A percentile compares a stretch with the other conserved stretches of the same genome.
Conservation (phyloP, 1,140 invertebrate species). For the Brachionus koreanus region DNA sequence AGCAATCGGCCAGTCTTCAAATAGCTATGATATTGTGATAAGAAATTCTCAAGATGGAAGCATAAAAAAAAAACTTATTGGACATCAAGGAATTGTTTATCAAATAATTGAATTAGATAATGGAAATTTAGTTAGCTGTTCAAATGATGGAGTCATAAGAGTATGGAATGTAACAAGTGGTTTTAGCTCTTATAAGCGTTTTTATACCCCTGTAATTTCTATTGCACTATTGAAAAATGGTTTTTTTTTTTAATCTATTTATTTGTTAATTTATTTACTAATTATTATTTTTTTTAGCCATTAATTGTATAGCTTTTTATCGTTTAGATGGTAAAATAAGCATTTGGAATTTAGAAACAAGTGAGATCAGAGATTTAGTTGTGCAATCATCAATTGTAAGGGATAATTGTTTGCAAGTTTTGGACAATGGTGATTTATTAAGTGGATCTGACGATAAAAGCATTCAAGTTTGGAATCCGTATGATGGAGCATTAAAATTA, state of each 20-base stretch:
- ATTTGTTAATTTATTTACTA: too few species aligned
- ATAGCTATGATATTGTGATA: background rate
- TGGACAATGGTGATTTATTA: background rate
- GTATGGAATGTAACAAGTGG: background rate
- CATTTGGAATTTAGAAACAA: background rate
- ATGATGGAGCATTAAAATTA: background rate
- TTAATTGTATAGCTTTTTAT: too few species aligned
- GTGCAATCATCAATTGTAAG: background rate
- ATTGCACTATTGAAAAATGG: background rate
- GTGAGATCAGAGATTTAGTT: background rate
- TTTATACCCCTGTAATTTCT: background rate
- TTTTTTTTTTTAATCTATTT: background rate
- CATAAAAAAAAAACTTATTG: background rate
- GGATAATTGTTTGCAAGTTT: background rate
- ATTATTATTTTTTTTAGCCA: too few species aligned
- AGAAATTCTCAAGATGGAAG: background rate
- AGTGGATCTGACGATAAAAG: background rate
- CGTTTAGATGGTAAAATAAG: background rate
- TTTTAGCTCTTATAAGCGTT: background rate
- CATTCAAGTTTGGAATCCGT: background rate
- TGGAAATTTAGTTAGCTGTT: slow-evolving; percentile 6
- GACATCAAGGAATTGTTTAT: background rate
- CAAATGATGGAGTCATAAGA: background rate
- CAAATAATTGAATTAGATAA: background rate
- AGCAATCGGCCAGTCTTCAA: background rate